phyloP scores from a whole-genome alignment of 2,797 vertebrate species.

The Coccyzus lansbergi region DNA sequence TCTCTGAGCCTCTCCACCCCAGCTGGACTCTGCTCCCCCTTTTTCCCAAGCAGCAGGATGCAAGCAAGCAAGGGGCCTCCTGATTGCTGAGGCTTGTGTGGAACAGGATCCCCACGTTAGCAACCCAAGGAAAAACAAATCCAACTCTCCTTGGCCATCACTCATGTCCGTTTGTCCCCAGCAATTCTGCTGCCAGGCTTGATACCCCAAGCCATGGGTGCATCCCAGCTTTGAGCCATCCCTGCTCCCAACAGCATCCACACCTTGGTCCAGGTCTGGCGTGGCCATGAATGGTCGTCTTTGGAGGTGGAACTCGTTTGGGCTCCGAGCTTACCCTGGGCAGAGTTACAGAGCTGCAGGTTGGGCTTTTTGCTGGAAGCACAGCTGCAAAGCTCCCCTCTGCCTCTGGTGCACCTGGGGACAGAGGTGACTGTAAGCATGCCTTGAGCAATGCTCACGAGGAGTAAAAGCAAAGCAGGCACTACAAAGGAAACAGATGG shows the following conservation, averaged over 20 bases:
- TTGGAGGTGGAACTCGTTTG: not conserved
- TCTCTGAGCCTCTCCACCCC: not conserved
- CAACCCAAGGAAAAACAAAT: not conserved
- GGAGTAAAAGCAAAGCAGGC: not conserved
- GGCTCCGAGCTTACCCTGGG: not conserved
- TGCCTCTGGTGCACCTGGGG: not conserved
- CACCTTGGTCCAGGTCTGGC: accelerated
- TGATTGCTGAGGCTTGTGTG: accelerated
- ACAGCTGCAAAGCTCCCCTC: not conserved
- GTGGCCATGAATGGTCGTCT: accelerated
- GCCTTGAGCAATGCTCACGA: not conserved
- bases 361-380: not conserved
- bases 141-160: not conserved
- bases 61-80: not conserved
- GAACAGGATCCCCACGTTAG: not conserved
- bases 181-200: not conserved
- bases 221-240: not conserved
- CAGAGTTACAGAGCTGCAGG: not conserved
- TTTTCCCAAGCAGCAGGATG: not conserved
- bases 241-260: not conserved
- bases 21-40: not conserved
- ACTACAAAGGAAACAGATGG: no score
- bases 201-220: accelerated
- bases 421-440: not conserved
- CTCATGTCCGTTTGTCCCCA: not conserved